A percentile compares a stretch with the other conserved stretches of the same genome.
Evolutionary conservation across 2,113 vertebrate species (phyloP).

Genomic region (Silurus glanis): DNA sequence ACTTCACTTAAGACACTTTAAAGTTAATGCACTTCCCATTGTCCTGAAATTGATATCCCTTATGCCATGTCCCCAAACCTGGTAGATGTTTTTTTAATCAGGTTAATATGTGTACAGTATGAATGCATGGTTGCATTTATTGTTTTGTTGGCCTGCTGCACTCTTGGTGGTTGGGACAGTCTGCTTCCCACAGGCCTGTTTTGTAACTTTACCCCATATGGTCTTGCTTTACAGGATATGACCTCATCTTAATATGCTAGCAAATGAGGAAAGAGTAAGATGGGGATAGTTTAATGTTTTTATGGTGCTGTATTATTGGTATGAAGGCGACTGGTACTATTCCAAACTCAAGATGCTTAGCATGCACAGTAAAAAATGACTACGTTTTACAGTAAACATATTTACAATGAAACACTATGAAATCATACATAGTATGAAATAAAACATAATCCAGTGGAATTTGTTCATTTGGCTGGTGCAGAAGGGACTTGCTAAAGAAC

Average conservation of each 20-base stretch:
- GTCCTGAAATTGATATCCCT: background rate
- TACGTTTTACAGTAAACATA: background rate
- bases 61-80: background rate
- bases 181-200: conserved; percentile 32
- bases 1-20: conserved; percentile 29
- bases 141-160: conserved; percentile 13
- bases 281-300: conserved; percentile 54
- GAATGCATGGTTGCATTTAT: background rate
- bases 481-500: background rate
- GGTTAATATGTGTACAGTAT: background rate
- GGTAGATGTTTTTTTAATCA: background rate
- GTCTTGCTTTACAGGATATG: conserved; percentile 59
- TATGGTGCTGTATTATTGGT: conserved; percentile 41
- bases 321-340: background rate
- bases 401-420: background rate
- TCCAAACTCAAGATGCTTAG: background rate
- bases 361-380: background rate
- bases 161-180: conserved; percentile 29
- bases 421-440: background rate
- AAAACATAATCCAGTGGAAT: background rate
- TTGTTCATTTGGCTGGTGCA: background rate
- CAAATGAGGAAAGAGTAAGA: conserved; percentile 45
- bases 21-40: conserved; percentile 20
- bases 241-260: conserved; percentile 59
- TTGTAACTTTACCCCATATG: conserved; percentile 44